Evolutionary conservation across 2,797 vertebrate species (phyloP).

Genomic region (Harpagifer antarcticus): DNA sequence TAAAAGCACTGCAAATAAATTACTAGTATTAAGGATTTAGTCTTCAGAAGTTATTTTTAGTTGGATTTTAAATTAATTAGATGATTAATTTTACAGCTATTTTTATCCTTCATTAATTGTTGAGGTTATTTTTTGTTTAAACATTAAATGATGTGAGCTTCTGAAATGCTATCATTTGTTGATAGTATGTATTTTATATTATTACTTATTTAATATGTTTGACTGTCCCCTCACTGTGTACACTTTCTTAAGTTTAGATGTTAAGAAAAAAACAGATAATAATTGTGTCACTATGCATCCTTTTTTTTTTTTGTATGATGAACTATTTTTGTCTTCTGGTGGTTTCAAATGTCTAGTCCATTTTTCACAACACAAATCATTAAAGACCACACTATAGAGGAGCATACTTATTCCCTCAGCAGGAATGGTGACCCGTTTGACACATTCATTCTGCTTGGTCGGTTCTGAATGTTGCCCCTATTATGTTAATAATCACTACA

Average conservation of each 20-base stretch:
- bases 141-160: background rate
- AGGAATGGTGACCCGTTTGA: conserved; percentile 41
- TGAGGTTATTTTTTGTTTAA: background rate
- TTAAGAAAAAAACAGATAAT: background rate
- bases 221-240: background rate
- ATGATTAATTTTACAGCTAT: background rate
- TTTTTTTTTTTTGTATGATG: background rate
- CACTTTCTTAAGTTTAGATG: background rate
- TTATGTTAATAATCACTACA: conserved; percentile 54
- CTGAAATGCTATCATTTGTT: background rate
- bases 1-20: background rate
- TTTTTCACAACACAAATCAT: conserved; percentile 13
- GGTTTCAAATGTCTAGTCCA: background rate
- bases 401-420: conserved; percentile 8
- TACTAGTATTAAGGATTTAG: background rate
- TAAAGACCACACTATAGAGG: conserved; percentile 1
- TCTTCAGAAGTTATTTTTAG: background rate
- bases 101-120: background rate
- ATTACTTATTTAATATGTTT: background rate
- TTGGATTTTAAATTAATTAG: background rate
- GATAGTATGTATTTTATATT: background rate
- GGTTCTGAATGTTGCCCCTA: conserved; percentile 43
- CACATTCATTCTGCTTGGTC: conserved; percentile 44
- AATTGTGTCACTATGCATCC: background rate
- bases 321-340: background rate